Conservation (phyloP, 2,888 invertebrate species). For the Camptogramma bilineatum region DNA sequence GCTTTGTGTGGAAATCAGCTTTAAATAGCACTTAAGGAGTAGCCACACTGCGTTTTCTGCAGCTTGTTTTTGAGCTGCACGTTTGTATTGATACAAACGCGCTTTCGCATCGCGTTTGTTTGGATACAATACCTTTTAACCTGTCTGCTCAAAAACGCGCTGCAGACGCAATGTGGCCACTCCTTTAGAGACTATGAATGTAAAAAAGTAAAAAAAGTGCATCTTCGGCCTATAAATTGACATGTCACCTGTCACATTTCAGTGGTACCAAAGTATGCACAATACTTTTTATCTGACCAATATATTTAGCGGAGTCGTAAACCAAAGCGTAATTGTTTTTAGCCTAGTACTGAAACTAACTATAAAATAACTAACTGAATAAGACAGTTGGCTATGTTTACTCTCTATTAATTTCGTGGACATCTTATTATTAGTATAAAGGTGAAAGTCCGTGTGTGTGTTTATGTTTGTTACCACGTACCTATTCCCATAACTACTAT, state of each 20-base stretch:
- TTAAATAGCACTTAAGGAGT: too few species aligned
- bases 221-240: not conserved
- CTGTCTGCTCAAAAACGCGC: too few species aligned
- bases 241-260: slow-evolving; percentile 35
- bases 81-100: too few species aligned
- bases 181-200: not conserved
- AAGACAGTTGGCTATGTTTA: slow-evolving; percentile 22
- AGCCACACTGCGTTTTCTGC: too few species aligned
- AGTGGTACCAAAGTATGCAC: slow-evolving; percentile 29
- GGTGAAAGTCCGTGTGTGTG: too few species aligned
- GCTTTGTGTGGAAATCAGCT: too few species aligned
- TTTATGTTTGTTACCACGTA: too few species aligned
- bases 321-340: slow-evolving; percentile 47
- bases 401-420: slow-evolving; percentile 44
- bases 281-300: slow-evolving; percentile 23
- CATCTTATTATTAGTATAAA: not conserved
- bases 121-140: too few species aligned
- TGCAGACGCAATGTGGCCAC: too few species aligned
- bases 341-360: slow-evolving; percentile 55
- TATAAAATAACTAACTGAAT: slow-evolving; percentile 52
- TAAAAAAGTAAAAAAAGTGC: not conserved
- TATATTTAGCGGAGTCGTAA: slow-evolving; percentile 52
- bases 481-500: too few species aligned
- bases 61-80: too few species aligned
- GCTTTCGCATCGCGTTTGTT: too few species aligned